phyloP scores from a whole-genome alignment of 2,888 invertebrate genomes.

The Apodemia hepburni region DNA sequence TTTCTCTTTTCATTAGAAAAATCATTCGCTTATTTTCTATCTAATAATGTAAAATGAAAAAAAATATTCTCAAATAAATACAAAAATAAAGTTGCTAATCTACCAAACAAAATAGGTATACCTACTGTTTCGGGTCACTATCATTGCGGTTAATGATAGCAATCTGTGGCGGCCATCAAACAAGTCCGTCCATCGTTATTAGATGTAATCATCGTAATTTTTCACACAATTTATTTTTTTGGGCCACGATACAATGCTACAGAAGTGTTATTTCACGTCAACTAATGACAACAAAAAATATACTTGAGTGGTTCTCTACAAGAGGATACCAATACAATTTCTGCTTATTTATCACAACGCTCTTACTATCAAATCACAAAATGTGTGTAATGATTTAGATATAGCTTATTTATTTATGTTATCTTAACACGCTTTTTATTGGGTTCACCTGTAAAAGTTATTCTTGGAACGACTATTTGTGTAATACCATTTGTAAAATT shows the following conservation, averaged over 20 bases:
- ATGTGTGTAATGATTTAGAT: not conserved
- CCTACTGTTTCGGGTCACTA: conserved; percentile 60
- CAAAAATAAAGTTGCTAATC: not conserved
- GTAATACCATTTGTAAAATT: no score
- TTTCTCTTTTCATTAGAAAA: no score
- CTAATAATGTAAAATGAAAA: no score
- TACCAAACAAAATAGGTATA: not conserved
- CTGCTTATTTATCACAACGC: not conserved
- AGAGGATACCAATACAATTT: conserved; percentile 5
- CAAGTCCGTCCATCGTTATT: conserved; percentile 66
- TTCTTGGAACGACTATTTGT: no score
- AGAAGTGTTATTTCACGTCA: conserved; percentile 65
- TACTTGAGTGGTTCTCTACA: conserved; percentile 37
- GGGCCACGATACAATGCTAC: conserved; percentile 53
- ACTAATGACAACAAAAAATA: conserved; percentile 76
- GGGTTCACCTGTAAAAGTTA: no score
- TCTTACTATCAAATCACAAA: not conserved
- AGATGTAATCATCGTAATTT: conserved; percentile 78
- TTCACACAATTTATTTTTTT: conserved; percentile 78
- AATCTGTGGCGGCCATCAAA: conserved; percentile 69
- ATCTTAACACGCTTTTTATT: no score
- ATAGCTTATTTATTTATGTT: not conserved
- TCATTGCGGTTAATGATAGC: conserved; percentile 74
- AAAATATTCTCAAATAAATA: no score
- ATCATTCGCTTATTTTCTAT: no score